Conservation (phyloP, 2,888 invertebrate genomes). For the Ceraclea dissimilis region DNA sequence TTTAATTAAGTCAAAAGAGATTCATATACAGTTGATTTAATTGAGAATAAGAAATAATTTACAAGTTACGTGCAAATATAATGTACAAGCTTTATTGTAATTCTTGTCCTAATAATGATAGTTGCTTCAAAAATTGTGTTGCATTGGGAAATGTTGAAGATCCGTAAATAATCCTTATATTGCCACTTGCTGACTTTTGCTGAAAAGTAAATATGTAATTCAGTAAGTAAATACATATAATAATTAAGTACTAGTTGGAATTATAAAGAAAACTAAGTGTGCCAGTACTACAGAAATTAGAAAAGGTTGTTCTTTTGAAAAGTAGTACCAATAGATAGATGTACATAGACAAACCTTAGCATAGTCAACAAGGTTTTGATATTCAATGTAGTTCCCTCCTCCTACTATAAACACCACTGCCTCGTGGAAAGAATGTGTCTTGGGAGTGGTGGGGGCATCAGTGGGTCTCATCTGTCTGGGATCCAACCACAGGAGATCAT, state of each 20-base stretch:
- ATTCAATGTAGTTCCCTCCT: conserved; percentile 98
- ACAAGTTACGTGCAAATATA: no score
- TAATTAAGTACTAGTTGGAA: no score
- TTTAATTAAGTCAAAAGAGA: no score
- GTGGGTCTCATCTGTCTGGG: conserved; percentile 82
- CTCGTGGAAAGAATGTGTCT: conserved; percentile 68
- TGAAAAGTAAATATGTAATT: conserved; percentile 37
- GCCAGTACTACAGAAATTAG: no score
- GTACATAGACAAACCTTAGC: conserved; percentile 65
- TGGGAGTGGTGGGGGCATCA: conserved; percentile 55
- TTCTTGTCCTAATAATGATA: conserved; percentile 71
- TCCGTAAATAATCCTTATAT: conserved; percentile 86
- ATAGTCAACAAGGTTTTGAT: conserved; percentile 95
- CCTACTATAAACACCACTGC: conserved; percentile 88
- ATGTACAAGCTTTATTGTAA: conserved; percentile 38
- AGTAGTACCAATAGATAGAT: no score
- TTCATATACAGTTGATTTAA: no score
- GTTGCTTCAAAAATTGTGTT: conserved; percentile 87
- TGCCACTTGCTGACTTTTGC: conserved; percentile 60
- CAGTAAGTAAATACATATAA: not conserved
- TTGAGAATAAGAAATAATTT: no score
- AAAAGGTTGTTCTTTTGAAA: no score
- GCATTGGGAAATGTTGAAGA: conserved; percentile 92
- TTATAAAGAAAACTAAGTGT: no score
- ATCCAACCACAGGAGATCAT: conserved; percentile 90